Evolutionary conservation across 2,888 invertebrate species (phyloP).

Genomic region (Drosophila borborema): DNA sequence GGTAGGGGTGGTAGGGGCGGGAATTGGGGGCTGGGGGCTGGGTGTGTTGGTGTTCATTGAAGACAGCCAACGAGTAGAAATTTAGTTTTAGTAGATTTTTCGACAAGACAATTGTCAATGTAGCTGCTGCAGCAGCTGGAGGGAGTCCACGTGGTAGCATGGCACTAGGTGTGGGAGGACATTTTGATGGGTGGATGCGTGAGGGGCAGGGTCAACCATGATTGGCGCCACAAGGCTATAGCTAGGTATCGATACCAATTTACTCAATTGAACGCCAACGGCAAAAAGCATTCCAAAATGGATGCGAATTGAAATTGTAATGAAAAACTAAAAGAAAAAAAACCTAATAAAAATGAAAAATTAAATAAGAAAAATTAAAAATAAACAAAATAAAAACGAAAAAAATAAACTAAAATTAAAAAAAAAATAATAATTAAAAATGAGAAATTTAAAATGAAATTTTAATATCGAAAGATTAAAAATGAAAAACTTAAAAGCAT

Average conservation of each 20-base stretch:
- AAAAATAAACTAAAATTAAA: neutral
- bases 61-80: neutral
- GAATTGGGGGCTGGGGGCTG: neutral
- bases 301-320: slow-evolving; percentile 5
- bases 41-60: neutral
- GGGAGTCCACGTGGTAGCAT: neutral
- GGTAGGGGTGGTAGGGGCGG: neutral
- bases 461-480: neutral
- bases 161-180: neutral
- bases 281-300: neutral
- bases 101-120: slow-evolving; percentile 8
- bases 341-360: neutral
- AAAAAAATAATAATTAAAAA: neutral
- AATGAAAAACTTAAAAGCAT: neutral
- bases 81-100: slow-evolving; percentile 3
- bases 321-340: neutral
- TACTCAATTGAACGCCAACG: neutral
- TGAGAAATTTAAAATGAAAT: neutral
- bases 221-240: slow-evolving; percentile 16
- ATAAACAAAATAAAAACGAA: neutral
- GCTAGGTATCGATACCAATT: slow-evolving; percentile 46
- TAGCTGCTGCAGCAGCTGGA: neutral
- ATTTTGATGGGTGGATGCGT: slow-evolving; percentile 1
- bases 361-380: neutral
- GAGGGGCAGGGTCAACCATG: neutral